Evolutionary conservation across 2,888 invertebrate species (phyloP).

Genomic region (Caenorhabditis wallacei): DNA sequence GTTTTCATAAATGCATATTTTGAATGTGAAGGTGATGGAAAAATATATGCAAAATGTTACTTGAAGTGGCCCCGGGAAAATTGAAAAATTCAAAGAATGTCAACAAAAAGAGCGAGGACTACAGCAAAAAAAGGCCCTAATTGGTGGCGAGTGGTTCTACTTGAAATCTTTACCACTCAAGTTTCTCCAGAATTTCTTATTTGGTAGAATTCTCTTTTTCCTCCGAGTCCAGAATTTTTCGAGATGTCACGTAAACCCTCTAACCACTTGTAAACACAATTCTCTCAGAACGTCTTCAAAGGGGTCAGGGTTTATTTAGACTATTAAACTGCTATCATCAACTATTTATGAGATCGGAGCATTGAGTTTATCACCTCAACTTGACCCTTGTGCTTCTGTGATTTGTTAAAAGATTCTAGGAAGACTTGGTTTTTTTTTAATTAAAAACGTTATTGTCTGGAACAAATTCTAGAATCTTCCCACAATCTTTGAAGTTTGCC

Average conservation of each 20-base stretch:
- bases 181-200: constrained; percentile 39
- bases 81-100: neutral
- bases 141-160: constrained; percentile 37
- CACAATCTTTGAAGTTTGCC: constrained; percentile 16
- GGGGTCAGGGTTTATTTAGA: constrained; percentile 18
- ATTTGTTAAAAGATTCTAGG: neutral
- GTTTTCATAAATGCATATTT: neutral
- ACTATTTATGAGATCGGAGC: constrained; percentile 1
- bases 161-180: constrained; percentile 45
- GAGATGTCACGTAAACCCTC: constrained; percentile 26
- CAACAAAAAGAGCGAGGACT: constrained; percentile 7
- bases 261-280: constrained; percentile 15
- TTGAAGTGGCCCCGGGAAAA: neutral
- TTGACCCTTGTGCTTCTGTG: neutral
- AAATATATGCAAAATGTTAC: neutral
- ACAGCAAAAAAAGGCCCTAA: constrained; percentile 11
- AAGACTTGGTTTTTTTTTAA: neutral
- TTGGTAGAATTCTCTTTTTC: neutral
- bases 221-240: constrained; percentile 16
- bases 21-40: neutral
- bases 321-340: neutral
- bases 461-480: neutral
- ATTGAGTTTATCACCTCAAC: constrained; percentile 3
- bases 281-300: neutral
- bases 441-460: neutral